Percentiles rank a stretch among this genome's conserved stretches.
Evolutionary conservation across 2,113 vertebrate species (phyloP).

Genomic region (Agelaius phoeniceus): DNA sequence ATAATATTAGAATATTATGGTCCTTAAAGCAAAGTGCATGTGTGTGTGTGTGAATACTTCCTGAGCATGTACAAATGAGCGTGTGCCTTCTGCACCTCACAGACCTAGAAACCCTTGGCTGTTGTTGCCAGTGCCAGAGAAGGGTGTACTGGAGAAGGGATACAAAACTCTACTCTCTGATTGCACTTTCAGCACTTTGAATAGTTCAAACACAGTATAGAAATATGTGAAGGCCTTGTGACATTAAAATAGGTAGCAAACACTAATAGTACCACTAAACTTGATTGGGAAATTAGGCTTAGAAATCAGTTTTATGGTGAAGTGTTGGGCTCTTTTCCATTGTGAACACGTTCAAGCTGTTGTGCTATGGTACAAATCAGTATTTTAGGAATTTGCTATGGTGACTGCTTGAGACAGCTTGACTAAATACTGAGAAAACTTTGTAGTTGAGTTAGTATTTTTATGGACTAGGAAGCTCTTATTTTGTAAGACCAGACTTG

Average conservation of each 20-base stretch:
- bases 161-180: background rate
- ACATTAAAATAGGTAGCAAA: conserved; percentile 9
- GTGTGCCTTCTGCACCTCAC: background rate
- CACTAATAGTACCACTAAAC: background rate
- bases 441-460: conserved; percentile 76
- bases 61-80: background rate
- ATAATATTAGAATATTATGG: too few species aligned
- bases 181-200: conserved; percentile 71
- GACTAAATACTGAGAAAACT: conserved; percentile 51
- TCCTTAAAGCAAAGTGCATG: background rate
- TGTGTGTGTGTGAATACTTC: background rate
- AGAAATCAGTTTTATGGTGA: conserved; percentile 9
- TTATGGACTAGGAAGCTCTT: conserved; percentile 70
- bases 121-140: background rate
- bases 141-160: background rate
- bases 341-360: conserved; percentile 37
- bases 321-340: conserved; percentile 38
- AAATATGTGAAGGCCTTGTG: background rate
- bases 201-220: conserved; percentile 19
- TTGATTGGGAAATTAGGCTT: background rate
- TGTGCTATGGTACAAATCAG: conserved; percentile 36
- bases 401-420: conserved; percentile 51
- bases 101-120: background rate
- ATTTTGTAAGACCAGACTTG: conserved; percentile 70
- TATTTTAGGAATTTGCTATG: conserved; percentile 56